phyloP scores from a whole-genome alignment of 2,888 invertebrate species.

The Gryllus longicercus region DNA sequence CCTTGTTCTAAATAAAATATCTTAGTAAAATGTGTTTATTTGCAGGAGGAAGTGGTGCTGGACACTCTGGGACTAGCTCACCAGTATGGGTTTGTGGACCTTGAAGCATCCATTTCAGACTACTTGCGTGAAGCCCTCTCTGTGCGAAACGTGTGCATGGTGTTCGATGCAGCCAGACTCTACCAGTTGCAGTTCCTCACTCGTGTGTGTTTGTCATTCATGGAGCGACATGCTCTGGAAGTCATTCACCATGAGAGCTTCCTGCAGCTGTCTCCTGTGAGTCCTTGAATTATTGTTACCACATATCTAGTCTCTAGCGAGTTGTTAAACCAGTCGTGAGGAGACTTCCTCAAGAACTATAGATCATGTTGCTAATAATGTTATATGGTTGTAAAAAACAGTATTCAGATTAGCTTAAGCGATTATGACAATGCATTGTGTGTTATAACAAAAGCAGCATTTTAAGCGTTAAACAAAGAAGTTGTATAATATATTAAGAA shows the following conservation, averaged over 20 bases:
- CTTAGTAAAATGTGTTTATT: too few species aligned
- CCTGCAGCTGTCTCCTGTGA: constrained; percentile 75
- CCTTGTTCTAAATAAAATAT: too few species aligned
- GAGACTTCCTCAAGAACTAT: too few species aligned
- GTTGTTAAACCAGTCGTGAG: too few species aligned
- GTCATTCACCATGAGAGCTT: constrained; percentile 83
- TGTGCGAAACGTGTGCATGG: constrained; percentile 87
- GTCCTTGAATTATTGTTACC: constrained; percentile 38
- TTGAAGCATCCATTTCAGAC: constrained; percentile 89
- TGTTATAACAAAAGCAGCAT: too few species aligned
- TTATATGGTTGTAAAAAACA: too few species aligned
- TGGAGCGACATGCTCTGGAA: constrained; percentile 84
- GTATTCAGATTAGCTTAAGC: too few species aligned
- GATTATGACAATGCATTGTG: too few species aligned
- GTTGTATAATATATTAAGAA: too few species aligned
- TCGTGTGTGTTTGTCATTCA: constrained; percentile 81
- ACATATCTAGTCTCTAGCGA: too few species aligned
- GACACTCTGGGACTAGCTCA: constrained; percentile 77
- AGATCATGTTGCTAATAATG: too few species aligned
- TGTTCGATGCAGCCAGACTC: constrained; percentile 85
- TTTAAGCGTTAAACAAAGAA: too few species aligned
- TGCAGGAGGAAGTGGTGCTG: constrained; percentile 46
- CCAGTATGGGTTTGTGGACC: constrained; percentile 89
- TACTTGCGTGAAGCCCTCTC: constrained; percentile 85
- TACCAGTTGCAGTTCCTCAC: constrained; percentile 59